Evolutionary conservation across 35 echinoderm and acorn worm species (phyloP), one percentile per base, ranked within the genome.

Genomic region (Acanthaster planci): DNA sequence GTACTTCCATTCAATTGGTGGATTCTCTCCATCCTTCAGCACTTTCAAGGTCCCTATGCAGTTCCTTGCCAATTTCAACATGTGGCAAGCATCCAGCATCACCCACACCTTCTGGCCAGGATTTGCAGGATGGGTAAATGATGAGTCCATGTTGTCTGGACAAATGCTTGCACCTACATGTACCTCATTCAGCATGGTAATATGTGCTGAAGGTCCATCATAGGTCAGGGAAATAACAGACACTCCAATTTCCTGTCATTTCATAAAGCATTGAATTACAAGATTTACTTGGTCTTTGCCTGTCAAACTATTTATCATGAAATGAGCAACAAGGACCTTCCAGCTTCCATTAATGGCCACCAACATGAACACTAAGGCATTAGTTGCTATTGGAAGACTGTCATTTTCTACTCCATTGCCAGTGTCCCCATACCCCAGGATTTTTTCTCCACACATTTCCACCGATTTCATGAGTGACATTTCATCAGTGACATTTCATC

Each of bases 151-250:
- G 5, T 14, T 50, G 35, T 21, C 30, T 72, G 59, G 31, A 26
- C 76, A 52, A 77, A 92, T 34, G 12, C 50, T 44, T 77, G 86
- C 85, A n/a, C 91, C 91, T 37, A 89, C 86, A 31, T 42, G 42
- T 40, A 40, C 36, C 80, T n/a, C n/a, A n/a, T n/a, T n/a, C n/a
- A 89, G 27, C 86, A 89, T 93, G 8, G 84, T 39, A 37, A 93
- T 50, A 75, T 93, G 91, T 54, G 86, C 88, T 21, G 64, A 60
- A 68, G 91, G 91, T 10, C 86, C 91, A 85, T 89, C 86, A 80
- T 86, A 93, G n/a, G 86, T 93, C n/a, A 93, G 76, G 10, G 86
- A 89, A 18, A 85, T 82, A 80, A 55, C 64, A 17, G n/a, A 23
- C 18, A 89, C 81, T 31, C 91, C 91, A 39, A 89, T 77, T 75